Evolutionary conservation across 2,888 invertebrate species (phyloP).

Genomic region (Laothoe populi): DNA sequence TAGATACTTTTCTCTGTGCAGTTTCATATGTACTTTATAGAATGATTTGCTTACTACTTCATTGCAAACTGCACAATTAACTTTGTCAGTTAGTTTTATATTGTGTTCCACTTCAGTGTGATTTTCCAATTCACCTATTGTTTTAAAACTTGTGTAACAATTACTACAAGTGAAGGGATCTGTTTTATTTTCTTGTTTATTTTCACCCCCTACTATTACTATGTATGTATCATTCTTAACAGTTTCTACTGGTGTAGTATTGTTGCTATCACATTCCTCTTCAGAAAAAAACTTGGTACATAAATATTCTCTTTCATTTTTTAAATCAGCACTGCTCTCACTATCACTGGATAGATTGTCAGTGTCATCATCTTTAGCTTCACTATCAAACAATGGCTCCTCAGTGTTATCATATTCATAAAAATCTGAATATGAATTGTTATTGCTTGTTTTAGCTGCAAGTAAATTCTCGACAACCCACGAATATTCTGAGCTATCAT

Average conservation of each 20-base stretch:
- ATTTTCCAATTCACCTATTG: slow-evolving; percentile 31
- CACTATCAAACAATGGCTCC: not conserved
- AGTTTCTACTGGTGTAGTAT: slow-evolving; percentile 33
- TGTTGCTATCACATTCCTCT: slow-evolving; percentile 21
- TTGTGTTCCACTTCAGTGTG: slow-evolving; percentile 32
- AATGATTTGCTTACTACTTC: slow-evolving; percentile 34
- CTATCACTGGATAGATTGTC: slow-evolving; percentile 12
- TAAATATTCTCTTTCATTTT: slow-evolving; percentile 23
- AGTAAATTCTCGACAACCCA: not conserved
- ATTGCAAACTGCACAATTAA: slow-evolving; percentile 45
- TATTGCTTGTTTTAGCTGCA: not conserved
- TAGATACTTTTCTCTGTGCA: slow-evolving; percentile 41
- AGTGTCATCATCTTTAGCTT: not conserved
- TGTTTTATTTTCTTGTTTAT: slow-evolving; percentile 29
- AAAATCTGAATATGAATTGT: not conserved
- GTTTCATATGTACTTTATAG: slow-evolving; percentile 40
- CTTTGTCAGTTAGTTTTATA: slow-evolving; percentile 31
- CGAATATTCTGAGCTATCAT: slow-evolving; percentile 11
- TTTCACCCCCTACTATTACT: slow-evolving; percentile 38
- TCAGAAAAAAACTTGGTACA: slow-evolving; percentile 11
- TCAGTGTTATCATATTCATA: not conserved
- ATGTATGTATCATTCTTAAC: slow-evolving; percentile 25
- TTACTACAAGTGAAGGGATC: slow-evolving; percentile 35
- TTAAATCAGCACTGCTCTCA: slow-evolving; percentile 10
- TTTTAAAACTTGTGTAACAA: slow-evolving; percentile 35